These are phyloP conservation scores for Rousettus madagascariensis DNA, from an alignment of 2,797 vertebrate species.

Conservation along the genomic window DNA sequence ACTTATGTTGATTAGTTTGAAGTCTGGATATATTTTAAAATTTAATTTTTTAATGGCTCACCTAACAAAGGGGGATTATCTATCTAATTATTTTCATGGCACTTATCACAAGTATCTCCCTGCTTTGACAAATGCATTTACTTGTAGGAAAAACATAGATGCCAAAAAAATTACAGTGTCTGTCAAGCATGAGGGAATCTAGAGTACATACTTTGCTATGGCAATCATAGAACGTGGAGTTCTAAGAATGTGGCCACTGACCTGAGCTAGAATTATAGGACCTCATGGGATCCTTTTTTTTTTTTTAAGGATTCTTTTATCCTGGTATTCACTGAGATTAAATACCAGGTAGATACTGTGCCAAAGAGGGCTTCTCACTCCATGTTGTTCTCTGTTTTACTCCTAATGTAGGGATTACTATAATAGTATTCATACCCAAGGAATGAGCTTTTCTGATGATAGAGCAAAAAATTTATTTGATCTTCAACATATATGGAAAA, in stretches of 20 bases:
- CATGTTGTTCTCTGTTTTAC: neutral
- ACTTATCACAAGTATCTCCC: conserved; percentile 43
- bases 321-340: neutral
- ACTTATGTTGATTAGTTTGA: conserved; percentile 37
- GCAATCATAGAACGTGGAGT: neutral
- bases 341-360: neutral
- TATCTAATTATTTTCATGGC: conserved; percentile 52
- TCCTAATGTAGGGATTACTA: neutral
- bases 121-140: conserved; percentile 68
- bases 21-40: conserved; percentile 50
- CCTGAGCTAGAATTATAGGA: neutral
- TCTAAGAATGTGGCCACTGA: neutral
- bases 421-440: neutral
- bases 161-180: conserved; percentile 64
- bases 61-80: conserved; percentile 47
- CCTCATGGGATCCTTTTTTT: neutral
- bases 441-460: neutral
- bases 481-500: neutral
- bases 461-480: neutral
- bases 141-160: conserved; percentile 53
- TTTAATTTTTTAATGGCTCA: conserved; percentile 48
- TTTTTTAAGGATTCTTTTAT: neutral
- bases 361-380: neutral
- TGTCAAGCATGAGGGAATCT: conserved; percentile 33
- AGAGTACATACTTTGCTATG: neutral